Evolutionary conservation across 1,140 invertebrate species (phyloP), one percentile per base, ranked within the genome.

Genomic region (Meloidogyne hapla): DNA sequence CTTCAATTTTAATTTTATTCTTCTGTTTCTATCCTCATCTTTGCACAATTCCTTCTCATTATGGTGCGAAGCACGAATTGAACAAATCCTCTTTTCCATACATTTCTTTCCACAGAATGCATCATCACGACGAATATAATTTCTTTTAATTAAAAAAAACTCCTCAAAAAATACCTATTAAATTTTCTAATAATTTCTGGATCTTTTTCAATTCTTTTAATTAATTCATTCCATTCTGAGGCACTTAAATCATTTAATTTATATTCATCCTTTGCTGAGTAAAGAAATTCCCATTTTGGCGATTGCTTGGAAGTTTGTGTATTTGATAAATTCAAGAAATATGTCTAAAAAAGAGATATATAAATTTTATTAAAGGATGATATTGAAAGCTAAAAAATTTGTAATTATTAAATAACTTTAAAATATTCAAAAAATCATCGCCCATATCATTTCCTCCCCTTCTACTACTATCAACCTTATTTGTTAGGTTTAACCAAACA

Each of bases 281-380:
- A 85, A 15, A 85, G 74, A 33, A 80, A 62, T 69, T 87, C 75
- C 84, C 84, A 85, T 21, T 79, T 61, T 5, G 83, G 84, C 21
- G 64, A 13, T 40, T 78, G 13, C 6, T 56, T 40, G 63, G 48
- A 13, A n/a, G 5, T 56, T 56, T 25, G 62, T 26, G 38, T 73
- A 64, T 68, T 74, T 66, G 78, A 26, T 56, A 65, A 69, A 77
- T 83, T 83, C 18, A 83, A 67, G 48, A 79, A 86, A 63, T 86
- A 86, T 21, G 78, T 86, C 28, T 87, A 69, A 64, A 78, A 80
- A 42, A 85, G n/a, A n/a, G n/a, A n/a, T n/a, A n/a, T n/a, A n/a
- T n/a, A n/a, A n/a, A n/a, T n/a, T n/a, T n/a, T n/a, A n/a, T n/a
- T n/a, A n/a, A n/a, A n/a, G n/a, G n/a, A n/a, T n/a, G n/a, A n/a